Evolutionary conservation across 2,888 invertebrate genomes (phyloP).

Genomic region (Spodoptera exigua): DNA sequence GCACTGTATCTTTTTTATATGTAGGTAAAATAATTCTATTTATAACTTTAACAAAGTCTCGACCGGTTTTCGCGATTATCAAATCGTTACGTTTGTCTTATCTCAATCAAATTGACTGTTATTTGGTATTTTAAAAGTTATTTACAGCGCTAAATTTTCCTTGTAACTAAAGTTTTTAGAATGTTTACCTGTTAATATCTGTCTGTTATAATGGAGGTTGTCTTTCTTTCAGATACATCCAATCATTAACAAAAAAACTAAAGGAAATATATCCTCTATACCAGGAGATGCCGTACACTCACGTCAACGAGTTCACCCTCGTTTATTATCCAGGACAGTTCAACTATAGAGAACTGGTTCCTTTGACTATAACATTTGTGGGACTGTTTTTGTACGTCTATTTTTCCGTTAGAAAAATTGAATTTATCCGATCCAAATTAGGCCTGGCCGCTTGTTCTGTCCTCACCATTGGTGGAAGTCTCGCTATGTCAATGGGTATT

Average conservation of each 20-base stretch:
- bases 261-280: conserved; percentile 92
- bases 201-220: no score
- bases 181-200: no score
- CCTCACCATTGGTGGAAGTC: conserved; percentile 94
- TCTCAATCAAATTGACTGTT: no score
- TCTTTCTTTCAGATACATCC: conserved; percentile 91
- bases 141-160: no score
- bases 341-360: conserved; percentile 95
- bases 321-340: conserved; percentile 97
- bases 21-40: no score
- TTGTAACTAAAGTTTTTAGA: no score
- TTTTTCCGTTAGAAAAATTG: conserved; percentile 98
- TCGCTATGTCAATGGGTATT: conserved; percentile 97
- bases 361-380: conserved; percentile 95
- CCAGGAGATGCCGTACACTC: conserved; percentile 84
- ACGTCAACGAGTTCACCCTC: conserved; percentile 84
- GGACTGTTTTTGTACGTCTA: conserved; percentile 97
- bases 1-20: no score
- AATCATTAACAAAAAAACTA: conserved; percentile 92
- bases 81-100: no score
- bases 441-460: conserved; percentile 97
- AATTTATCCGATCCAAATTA: conserved; percentile 95
- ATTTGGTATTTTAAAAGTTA: no score
- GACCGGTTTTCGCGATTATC: no score
- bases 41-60: no score